phyloP scores from a whole-genome alignment of 2,113 vertebrate species.

The Columbina picui region DNA sequence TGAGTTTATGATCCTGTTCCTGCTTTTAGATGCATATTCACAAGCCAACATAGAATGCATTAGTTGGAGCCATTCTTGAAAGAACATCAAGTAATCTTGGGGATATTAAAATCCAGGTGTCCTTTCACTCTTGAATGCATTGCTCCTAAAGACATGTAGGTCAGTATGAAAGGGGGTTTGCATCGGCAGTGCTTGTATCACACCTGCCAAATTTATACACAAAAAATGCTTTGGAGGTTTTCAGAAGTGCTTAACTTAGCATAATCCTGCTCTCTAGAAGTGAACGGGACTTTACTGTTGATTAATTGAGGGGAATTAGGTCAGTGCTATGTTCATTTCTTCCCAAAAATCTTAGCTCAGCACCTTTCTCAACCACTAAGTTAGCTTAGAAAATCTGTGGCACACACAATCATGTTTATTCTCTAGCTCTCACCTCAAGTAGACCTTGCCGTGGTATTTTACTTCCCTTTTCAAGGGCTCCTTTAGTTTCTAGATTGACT shows the following conservation, averaged over 20 bases:
- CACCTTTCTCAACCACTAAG: constrained; percentile 36
- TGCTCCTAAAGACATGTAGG: neutral
- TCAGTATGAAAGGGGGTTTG: neutral
- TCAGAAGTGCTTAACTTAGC: constrained; percentile 29
- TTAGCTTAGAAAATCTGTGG: neutral
- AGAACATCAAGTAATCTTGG: neutral
- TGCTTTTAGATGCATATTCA: neutral
- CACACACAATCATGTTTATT: neutral
- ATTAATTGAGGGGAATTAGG: constrained; percentile 22
- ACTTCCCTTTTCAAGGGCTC: neutral
- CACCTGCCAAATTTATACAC: neutral
- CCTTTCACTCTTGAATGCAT: neutral
- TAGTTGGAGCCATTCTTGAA: neutral
- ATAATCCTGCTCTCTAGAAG: neutral
- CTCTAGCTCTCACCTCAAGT: constrained; percentile 6
- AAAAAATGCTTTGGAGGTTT: neutral
- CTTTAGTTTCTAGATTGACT: constrained; percentile 19
- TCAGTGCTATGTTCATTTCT: constrained; percentile 18
- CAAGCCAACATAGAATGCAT: neutral
- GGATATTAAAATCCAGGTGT: neutral
- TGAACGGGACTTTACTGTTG: neutral
- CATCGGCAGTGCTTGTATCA: neutral
- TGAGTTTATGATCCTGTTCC: neutral
- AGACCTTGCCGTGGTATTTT: constrained; percentile 1
- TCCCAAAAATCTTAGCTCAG: constrained; percentile 34